phyloP scores from a whole-genome alignment of 2,113 vertebrate genomes.

The Benitochromis conjunctus region DNA sequence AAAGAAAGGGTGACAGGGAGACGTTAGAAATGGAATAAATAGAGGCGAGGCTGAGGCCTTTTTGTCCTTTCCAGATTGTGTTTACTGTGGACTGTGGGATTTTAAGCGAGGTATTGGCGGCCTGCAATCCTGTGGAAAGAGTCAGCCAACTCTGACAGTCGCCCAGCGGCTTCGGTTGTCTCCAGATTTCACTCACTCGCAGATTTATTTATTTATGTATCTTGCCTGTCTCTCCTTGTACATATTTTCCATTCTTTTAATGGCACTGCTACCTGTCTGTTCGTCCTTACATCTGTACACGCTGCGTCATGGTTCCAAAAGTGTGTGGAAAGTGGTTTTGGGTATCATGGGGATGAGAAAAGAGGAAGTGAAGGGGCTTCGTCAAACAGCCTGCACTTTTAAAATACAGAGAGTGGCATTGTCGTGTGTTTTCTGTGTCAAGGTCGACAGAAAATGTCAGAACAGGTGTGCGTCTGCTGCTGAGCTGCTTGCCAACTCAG shows the following conservation, averaged over 20 bases:
- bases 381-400: conserved; percentile 43
- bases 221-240: neutral
- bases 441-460: conserved; percentile 78
- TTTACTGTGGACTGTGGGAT: neutral
- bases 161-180: neutral
- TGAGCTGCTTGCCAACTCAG: conserved; percentile 72
- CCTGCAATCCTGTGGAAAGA: neutral
- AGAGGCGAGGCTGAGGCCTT: neutral
- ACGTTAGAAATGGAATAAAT: neutral
- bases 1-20: conserved; percentile 11
- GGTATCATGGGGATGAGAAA: conserved; percentile 27
- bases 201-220: neutral
- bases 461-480: conserved; percentile 77
- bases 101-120: neutral
- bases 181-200: neutral
- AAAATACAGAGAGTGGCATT: conserved; percentile 65
- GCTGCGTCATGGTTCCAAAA: neutral
- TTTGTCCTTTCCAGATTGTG: neutral
- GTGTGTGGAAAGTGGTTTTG: conserved; percentile 37
- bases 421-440: conserved; percentile 75
- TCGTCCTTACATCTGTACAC: neutral
- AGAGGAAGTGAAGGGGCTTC: conserved; percentile 25
- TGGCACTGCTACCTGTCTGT: neutral
- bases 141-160: neutral
- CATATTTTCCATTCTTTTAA: conserved; percentile 1